Evolutionary conservation across 1,140 invertebrate genomes (phyloP), one percentile per base, ranked within the genome.

Genomic region (Microplitis mediator): DNA sequence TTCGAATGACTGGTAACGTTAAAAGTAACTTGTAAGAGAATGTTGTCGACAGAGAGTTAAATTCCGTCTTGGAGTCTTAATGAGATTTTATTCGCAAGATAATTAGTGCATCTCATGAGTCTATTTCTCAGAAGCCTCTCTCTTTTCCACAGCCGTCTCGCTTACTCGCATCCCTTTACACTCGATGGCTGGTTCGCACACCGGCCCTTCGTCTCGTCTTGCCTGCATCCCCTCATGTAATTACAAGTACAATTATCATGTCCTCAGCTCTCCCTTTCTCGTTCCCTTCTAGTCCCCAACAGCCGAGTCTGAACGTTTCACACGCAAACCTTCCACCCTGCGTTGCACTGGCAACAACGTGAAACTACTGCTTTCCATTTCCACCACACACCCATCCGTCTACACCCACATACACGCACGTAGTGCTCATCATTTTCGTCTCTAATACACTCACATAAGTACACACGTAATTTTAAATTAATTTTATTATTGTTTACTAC

Each of bases 21-120:
- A 45, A 45, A 45, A 45, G 8, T 9, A 45, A 45, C 39, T 11
- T 54, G 66, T 63, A 63, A 34, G 65, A 67, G 69, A 54, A 72
- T 75, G 76, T 77, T 74, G 77, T 79, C 77, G 77, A 77, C 76
- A 76, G 71, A 74, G 74, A 71, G 74, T 77, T 80, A 76, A 75
- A 81, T 79, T 79, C 77, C 74, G 77, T 78, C 80, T 80, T 75
- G 71, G 73, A 69, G 74, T 75, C 79, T 81, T 82, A 80, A 82
- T 82, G 81, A 82, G 81, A 82, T 81, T 82, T 82, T 78, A 81
- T 82, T 81, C 80, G 79, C 76, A 74, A 80, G 78, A 82, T 81
- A 82, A 82, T 81, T 82, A 82, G 81, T 82, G 81, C 79, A 80
- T 81, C 81, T 79, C 77, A 74, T 78, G 79, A 80, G 77, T 79